Evolutionary conservation across 1,140 invertebrate species (phyloP).

Genomic region (Drosophila funebris): DNA sequence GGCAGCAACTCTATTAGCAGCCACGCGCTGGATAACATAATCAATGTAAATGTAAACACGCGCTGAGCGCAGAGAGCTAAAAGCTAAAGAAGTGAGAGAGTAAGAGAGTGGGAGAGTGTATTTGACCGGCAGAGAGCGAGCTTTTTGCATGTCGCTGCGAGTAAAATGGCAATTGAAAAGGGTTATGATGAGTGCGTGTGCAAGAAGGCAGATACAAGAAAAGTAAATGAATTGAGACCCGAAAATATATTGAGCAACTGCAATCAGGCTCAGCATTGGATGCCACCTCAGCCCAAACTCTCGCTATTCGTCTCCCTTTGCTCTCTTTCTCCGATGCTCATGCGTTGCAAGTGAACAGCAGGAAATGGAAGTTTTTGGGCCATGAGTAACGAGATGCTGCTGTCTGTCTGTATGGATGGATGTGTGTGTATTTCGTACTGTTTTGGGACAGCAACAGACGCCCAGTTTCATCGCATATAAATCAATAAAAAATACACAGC

Average conservation of each 20-base stretch:
- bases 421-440: slow-evolving; percentile 30
- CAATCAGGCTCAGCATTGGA: slow-evolving; percentile 30
- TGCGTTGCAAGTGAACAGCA: slow-evolving; percentile 54
- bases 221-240: slow-evolving; percentile 70
- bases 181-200: slow-evolving; percentile 51
- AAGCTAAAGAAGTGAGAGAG: slow-evolving; percentile 18
- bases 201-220: slow-evolving; percentile 26
- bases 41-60: slow-evolving; percentile 80
- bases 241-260: slow-evolving; percentile 64
- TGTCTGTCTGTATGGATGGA: too few relatives aligned
- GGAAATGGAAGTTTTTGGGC: slow-evolving; percentile 68
- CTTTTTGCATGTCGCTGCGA: slow-evolving; percentile 48
- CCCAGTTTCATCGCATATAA: slow-evolving; percentile 71
- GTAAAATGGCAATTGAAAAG: slow-evolving; percentile 34
- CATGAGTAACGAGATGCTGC: slow-evolving; percentile 29
- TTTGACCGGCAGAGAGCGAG: slow-evolving; percentile 41
- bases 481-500: slow-evolving; percentile 73
- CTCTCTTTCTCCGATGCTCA: neutral
- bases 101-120: slow-evolving; percentile 9
- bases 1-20: slow-evolving; percentile 73
- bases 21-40: slow-evolving; percentile 68
- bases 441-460: slow-evolving; percentile 73
- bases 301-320: neutral
- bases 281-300: neutral
- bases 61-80: slow-evolving; percentile 34